These are phyloP conservation scores for Amazona ochrocephala DNA, from an alignment of 2,797 vertebrate genomes.

Conservation along the genomic window DNA sequence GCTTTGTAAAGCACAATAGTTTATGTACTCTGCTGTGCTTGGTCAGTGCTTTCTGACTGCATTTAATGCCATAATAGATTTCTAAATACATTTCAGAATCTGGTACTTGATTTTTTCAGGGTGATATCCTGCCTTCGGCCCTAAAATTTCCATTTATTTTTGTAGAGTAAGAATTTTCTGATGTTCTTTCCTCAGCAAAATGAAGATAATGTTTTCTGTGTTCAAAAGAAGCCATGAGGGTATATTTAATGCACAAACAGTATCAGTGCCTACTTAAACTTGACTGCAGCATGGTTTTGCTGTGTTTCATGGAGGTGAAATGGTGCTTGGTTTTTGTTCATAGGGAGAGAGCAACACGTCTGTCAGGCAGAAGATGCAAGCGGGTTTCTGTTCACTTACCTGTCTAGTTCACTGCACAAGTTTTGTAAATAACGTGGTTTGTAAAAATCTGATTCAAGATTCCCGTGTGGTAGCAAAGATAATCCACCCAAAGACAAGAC, in stretches of 20 bases:
- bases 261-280: not conserved
- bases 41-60: constrained; percentile 13
- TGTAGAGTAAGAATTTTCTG: not conserved
- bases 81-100: constrained; percentile 8
- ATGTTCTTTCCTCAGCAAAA: constrained; percentile 10
- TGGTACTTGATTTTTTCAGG: not conserved
- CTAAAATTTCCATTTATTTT: constrained; percentile 31
- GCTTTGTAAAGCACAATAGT: not conserved
- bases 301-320: not conserved
- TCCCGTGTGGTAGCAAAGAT: not conserved
- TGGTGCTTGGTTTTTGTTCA: not conserved
- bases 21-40: not conserved
- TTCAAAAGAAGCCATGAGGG: not conserved
- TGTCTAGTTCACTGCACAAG: not conserved
- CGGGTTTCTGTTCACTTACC: not conserved
- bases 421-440: not conserved
- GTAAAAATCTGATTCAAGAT: not conserved
- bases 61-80: constrained; percentile 3
- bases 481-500: not conserved
- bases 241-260: not conserved
- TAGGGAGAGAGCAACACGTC: not conserved
- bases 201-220: not conserved
- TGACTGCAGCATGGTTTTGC: not conserved
- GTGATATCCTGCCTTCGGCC: not conserved
- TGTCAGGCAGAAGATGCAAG: not conserved